Evolutionary conservation across 2,797 vertebrate genomes (phyloP), one percentile per base, ranked within the genome.

Genomic region (Poecilia wingei): DNA sequence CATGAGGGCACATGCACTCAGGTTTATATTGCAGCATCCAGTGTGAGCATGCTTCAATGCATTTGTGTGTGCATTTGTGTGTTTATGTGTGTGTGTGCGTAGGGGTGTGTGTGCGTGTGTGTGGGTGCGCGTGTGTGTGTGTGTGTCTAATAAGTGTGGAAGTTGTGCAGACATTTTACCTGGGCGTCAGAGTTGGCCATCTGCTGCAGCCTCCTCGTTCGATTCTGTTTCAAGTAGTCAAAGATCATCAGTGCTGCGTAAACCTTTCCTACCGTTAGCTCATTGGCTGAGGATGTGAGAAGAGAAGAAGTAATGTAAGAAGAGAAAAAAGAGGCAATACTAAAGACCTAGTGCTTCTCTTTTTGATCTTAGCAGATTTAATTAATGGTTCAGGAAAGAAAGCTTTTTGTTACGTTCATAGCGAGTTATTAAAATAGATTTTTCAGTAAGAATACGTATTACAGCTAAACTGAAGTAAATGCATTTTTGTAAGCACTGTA

Each of bases 201-300:
- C 79, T 95, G 96, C 88, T 97, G 97, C 18, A 96, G 94, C 82
- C 95, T 96, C 89, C 94, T 96, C 59, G 95, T 96, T 93, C 96
- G 96, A 79, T 96, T 98, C 94, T 98, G 98, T 83, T 99, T 99
- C 91, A 97, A 98, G 95, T 98, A 99, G 94, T 99, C 98, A 0
- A 98, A 98, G 91, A 99, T 99, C 98, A 99, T 99, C 79, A 98
- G 95, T 0, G 98, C 98, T 0, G 98, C 98, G 0, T 99, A 99
- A 68, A 99, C 98, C 87, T 99, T 99, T 61, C 98, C 98, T 81
- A 99, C 97, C 0, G 98, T 99, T 94, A 99, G 96, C 91, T 99
- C 98, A 77, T 98, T 98, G 1, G 96, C 98, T 99, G 92, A 61
- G 70, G 71, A 77, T 22, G 55, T 14, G 89, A 71, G 76, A 31